Conservation (phyloP, 2,888 invertebrate species). For the Drosophila tripunctata region DNA sequence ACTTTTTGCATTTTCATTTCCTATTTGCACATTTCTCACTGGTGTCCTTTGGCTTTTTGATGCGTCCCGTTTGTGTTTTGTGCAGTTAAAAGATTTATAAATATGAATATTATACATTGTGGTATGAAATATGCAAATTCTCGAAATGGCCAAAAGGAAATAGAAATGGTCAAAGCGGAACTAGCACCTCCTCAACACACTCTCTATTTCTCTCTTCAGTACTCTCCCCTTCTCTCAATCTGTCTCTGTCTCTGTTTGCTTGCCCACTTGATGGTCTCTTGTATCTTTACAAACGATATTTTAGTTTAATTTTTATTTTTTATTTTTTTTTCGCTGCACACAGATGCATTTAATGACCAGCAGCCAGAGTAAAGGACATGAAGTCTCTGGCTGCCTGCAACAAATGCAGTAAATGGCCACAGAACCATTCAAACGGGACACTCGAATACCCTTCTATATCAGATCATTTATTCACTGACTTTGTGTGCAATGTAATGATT, state of each 20-base stretch:
- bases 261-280: constrained; percentile 17
- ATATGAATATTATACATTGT: constrained; percentile 80
- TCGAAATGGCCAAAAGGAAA: constrained; percentile 73
- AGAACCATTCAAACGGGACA: constrained; percentile 30
- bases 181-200: constrained; percentile 44
- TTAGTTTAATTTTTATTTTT: constrained; percentile 2
- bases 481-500: background rate
- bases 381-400: constrained; percentile 41
- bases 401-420: constrained; percentile 69
- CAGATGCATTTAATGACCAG: constrained; percentile 75
- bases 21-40: constrained; percentile 73
- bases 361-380: constrained; percentile 38
- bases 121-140: constrained; percentile 79
- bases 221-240: background rate
- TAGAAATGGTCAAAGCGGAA: constrained; percentile 70
- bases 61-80: constrained; percentile 73
- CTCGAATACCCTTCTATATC: constrained; percentile 29
- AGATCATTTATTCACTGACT: background rate
- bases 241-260: background rate
- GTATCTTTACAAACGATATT: constrained; percentile 55
- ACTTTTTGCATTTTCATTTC: constrained; percentile 66
- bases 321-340: constrained; percentile 16
- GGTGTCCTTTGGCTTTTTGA: constrained; percentile 74
- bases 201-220: background rate
- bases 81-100: constrained; percentile 79